A percentile compares a stretch with the other conserved stretches of the same genome.
phyloP scores from a whole-genome alignment of 1,140 invertebrate species.

The Galleria mellonella region DNA sequence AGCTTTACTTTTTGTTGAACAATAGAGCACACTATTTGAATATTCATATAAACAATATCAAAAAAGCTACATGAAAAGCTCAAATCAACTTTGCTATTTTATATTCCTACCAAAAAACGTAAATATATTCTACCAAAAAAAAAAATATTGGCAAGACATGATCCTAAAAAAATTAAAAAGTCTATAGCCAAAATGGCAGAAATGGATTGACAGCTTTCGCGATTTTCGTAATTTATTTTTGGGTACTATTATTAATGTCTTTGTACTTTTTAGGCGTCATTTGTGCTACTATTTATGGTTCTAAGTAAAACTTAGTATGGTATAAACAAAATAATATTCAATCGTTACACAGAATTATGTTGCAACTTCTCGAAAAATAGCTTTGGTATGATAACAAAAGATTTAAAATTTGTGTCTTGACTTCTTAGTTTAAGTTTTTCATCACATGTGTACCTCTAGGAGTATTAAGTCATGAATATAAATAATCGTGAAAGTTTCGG shows the following conservation, averaged over 20 bases:
- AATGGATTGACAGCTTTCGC: slow-evolving; percentile 60
- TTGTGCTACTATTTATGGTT: slow-evolving; percentile 23
- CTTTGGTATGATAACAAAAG: slow-evolving; percentile 70
- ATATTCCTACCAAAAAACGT: too few relatives aligned
- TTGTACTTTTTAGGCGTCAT: slow-evolving; percentile 33
- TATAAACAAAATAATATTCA: slow-evolving; percentile 15
- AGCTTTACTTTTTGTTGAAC: too few relatives aligned
- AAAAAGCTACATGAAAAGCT: too few relatives aligned
- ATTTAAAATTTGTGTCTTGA: slow-evolving; percentile 63
- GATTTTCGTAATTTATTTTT: slow-evolving; percentile 68
- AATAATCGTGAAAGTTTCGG: slow-evolving; percentile 28
- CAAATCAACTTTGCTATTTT: too few relatives aligned
- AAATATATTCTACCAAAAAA: too few relatives aligned
- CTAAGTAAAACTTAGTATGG: slow-evolving; percentile 13
- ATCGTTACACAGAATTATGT: slow-evolving; percentile 22
- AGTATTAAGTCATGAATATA: slow-evolving; percentile 54
- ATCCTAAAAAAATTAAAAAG: slow-evolving; percentile 2
- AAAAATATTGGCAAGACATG: too few relatives aligned
- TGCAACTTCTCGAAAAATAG: slow-evolving; percentile 55
- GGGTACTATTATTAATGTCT: slow-evolving; percentile 47
- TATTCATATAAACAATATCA: too few relatives aligned
- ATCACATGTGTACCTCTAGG: slow-evolving; percentile 46
- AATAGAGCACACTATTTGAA: too few relatives aligned
- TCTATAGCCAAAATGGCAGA: slow-evolving; percentile 66
- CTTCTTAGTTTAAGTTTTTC: slow-evolving; percentile 55